A percentile compares a stretch with the other conserved stretches of the same genome.
These are phyloP conservation scores for Porphyrio hochstetteri DNA, from an alignment of 2,113 vertebrate genomes.

Conservation along the genomic window DNA sequence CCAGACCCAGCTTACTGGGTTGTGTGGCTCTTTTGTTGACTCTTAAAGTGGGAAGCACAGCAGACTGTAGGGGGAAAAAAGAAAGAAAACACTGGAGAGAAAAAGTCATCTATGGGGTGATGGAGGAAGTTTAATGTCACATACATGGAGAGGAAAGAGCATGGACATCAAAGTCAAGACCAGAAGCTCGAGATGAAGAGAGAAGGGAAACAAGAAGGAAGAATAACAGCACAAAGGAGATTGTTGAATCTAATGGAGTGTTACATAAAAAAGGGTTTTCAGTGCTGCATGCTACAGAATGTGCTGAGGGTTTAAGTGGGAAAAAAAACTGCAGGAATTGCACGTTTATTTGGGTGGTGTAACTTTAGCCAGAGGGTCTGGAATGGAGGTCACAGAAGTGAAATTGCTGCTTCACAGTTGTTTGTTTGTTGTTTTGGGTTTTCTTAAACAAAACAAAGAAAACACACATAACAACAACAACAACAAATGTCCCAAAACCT, in stretches of 20 bases:
- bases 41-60: too few species aligned
- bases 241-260: background rate
- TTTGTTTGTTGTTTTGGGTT: too few species aligned
- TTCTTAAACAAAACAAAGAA: background rate
- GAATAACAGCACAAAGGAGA: fast-evolving
- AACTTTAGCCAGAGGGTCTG: background rate
- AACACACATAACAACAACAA: background rate
- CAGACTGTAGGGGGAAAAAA: too few species aligned
- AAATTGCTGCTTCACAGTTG: background rate
- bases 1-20: too few species aligned
- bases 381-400: background rate
- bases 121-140: too few species aligned
- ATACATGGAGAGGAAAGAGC: background rate
- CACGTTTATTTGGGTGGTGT: background rate
- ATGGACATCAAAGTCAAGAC: background rate
- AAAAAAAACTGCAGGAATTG: background rate
- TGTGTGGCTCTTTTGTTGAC: too few species aligned
- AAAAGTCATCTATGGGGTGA: too few species aligned
- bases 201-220: background rate
- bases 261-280: background rate
- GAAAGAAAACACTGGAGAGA: too few species aligned
- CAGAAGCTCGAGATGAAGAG: background rate
- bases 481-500: fast-evolving
- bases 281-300: background rate
- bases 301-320: background rate